Conservation (phyloP, 2,888 invertebrate species). For the Zootermopsis nevadensis region DNA sequence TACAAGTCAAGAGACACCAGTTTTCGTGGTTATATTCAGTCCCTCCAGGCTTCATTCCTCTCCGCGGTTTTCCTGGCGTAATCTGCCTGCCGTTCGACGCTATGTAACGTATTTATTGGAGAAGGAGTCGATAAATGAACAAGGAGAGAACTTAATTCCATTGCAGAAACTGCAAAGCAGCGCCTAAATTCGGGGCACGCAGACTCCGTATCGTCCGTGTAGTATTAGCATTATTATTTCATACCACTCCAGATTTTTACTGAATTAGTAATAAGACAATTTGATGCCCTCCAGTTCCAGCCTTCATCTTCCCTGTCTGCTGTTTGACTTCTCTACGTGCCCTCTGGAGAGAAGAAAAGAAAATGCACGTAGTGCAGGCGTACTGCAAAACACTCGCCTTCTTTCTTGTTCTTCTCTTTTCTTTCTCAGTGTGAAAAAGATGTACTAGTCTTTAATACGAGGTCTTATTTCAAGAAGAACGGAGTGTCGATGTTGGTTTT, state of each 20-base stretch:
- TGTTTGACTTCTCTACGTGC: neutral
- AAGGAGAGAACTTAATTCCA: too few species aligned
- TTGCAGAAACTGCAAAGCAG: too few species aligned
- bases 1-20: too few species aligned
- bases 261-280: conserved; percentile 18
- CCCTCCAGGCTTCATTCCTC: too few species aligned
- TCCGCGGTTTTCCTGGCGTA: too few species aligned
- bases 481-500: too few species aligned
- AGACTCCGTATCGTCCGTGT: neutral
- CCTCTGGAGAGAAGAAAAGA: neutral
- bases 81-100: too few species aligned
- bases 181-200: neutral
- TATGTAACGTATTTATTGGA: too few species aligned
- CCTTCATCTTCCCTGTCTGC: neutral
- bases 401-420: neutral
- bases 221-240: conserved; percentile 4
- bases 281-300: neutral
- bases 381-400: neutral
- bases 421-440: neutral
- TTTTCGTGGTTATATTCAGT: too few species aligned
- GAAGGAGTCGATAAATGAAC: too few species aligned
- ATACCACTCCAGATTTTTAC: neutral
- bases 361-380: neutral
- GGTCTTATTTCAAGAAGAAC: too few species aligned
- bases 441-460: neutral